These are phyloP conservation scores for Scaptomyza cyrtandrae DNA, from an alignment of 2,888 invertebrate genomes.

Conservation along the genomic window DNA sequence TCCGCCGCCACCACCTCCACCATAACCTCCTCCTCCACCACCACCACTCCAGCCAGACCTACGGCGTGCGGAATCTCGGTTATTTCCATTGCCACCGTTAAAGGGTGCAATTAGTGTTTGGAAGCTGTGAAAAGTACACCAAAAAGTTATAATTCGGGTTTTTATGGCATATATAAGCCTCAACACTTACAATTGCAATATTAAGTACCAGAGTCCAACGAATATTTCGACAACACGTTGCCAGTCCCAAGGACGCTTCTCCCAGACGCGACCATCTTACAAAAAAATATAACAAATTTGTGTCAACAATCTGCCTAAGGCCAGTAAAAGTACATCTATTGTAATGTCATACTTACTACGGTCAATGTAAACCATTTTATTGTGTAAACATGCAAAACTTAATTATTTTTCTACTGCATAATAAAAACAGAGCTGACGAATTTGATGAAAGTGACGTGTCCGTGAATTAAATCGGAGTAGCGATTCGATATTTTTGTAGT, in stretches of 20 bases:
- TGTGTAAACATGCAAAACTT: background rate
- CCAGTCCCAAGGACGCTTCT: conserved; percentile 78
- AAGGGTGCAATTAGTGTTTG: conserved; percentile 75
- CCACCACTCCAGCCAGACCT: conserved; percentile 49
- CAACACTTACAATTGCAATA: conserved; percentile 73
- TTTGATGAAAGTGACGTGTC: conserved; percentile 45
- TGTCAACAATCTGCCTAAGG: background rate
- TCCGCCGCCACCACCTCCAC: conserved; percentile 59
- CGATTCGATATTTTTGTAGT: conserved; percentile 24
- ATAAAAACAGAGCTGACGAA: conserved; percentile 14
- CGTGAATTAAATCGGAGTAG: background rate
- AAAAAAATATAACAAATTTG: background rate
- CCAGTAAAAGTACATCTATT: background rate
- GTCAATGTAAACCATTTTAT: conserved; percentile 69
- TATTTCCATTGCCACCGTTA: conserved; percentile 39
- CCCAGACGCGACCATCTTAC: conserved; percentile 77
- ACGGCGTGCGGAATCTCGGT: conserved; percentile 42
- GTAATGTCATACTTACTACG: conserved; percentile 47
- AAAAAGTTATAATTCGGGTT: background rate
- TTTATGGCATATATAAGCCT: background rate
- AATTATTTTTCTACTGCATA: background rate
- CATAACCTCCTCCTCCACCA: conserved; percentile 16
- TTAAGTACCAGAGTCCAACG: conserved; percentile 66
- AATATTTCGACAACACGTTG: conserved; percentile 72
- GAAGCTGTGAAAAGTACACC: conserved; percentile 51